phyloP scores from a whole-genome alignment of 2,113 vertebrate genomes.

The Colistium nudipinnis region DNA sequence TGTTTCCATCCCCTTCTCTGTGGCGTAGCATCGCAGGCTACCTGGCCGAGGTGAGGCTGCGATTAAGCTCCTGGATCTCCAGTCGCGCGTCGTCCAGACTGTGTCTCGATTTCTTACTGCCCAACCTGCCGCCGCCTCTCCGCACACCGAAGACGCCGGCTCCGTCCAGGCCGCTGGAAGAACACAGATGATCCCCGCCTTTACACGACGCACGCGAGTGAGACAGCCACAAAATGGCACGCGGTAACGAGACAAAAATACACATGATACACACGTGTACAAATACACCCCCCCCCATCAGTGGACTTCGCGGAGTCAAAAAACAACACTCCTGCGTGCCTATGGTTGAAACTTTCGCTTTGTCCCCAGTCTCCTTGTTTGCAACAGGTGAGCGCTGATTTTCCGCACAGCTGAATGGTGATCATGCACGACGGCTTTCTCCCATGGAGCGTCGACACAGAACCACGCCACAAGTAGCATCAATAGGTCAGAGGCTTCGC shows the following conservation, averaged over 20 bases:
- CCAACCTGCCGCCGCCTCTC: conserved; percentile 25
- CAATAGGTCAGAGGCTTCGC: too few relatives aligned
- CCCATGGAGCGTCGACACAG: background rate
- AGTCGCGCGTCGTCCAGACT: conserved; percentile 68
- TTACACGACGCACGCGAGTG: background rate
- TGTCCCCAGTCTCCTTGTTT: conserved; percentile 6
- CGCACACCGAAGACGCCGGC: background rate
- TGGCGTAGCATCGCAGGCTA: background rate
- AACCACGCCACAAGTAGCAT: background rate
- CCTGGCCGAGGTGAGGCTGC: conserved; percentile 42
- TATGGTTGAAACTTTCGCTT: conserved; percentile 3
- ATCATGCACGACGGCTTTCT: background rate
- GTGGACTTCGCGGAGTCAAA: background rate
- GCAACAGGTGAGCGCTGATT: background rate
- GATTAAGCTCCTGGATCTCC: conserved; percentile 26
- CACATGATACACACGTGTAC: too few relatives aligned
- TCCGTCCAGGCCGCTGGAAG: conserved; percentile 28
- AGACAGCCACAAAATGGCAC: background rate
- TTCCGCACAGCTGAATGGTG: background rate
- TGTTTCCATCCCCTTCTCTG: background rate
- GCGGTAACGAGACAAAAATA: background rate
- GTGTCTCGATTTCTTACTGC: conserved; percentile 31
- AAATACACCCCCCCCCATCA: too few relatives aligned
- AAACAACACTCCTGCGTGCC: background rate
- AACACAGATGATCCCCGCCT: conserved; percentile 20